These are phyloP conservation scores for Pseudotriccus pelzelni DNA, from an alignment of 2,797 vertebrate genomes.

Conservation along the genomic window DNA sequence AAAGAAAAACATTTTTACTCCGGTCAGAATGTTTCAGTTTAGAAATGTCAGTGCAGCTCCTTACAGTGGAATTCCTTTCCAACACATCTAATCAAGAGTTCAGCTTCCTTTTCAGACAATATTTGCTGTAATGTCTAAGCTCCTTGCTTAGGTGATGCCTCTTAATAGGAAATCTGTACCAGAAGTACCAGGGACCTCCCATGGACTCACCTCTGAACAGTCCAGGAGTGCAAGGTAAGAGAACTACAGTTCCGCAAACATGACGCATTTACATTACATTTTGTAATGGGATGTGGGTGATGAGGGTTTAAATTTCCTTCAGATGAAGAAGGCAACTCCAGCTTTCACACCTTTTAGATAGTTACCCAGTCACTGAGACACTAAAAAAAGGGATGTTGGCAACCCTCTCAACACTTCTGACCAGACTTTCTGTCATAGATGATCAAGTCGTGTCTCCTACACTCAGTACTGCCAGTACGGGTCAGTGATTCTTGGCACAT, in stretches of 20 bases:
- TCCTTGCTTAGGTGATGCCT: not conserved
- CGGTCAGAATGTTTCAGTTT: not conserved
- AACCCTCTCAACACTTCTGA: not conserved
- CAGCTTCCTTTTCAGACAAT: not conserved
- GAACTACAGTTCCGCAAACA: not conserved
- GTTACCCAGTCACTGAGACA: not conserved
- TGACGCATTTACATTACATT: not conserved
- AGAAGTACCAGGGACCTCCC: not conserved
- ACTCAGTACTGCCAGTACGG: not conserved
- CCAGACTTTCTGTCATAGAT: not conserved
- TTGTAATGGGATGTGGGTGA: not conserved
- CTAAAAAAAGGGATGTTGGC: not conserved
- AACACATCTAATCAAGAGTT: fast-evolving
- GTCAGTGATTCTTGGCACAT: not conserved
- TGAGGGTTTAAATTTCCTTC: not conserved
- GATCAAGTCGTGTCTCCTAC: not conserved
- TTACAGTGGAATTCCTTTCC: not conserved
- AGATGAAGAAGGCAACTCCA: not conserved
- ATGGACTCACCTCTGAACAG: not conserved
- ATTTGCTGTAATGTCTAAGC: not conserved
- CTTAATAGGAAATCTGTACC: not conserved
- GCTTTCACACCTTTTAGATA: not conserved
- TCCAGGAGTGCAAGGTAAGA: not conserved
- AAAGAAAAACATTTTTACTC: not conserved
- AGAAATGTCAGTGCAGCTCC: not conserved